Percentiles rank a stretch among this genome's conserved stretches.
phyloP scores from a whole-genome alignment of 2,113 vertebrate genomes.

The Microtus ochrogaster region DNA sequence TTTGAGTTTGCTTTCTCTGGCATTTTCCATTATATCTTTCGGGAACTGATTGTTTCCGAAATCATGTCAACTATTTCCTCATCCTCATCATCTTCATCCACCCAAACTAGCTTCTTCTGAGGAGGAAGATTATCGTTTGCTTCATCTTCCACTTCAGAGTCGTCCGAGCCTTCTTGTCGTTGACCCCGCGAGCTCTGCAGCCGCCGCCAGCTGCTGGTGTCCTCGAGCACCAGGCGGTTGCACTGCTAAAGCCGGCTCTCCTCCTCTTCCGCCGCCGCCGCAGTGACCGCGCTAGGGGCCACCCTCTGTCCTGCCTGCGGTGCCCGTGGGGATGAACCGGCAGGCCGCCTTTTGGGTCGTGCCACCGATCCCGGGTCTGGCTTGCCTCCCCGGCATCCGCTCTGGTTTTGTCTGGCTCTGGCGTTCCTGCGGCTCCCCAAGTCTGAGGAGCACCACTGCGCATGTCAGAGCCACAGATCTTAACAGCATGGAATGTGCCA shows the following conservation, averaged over 20 bases:
- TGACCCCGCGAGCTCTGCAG: slow-evolving; percentile 70
- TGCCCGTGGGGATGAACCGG: slow-evolving; percentile 62
- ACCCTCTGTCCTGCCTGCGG: slow-evolving; percentile 1
- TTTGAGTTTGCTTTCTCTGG: slow-evolving; percentile 89
- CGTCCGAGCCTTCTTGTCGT: slow-evolving; percentile 60
- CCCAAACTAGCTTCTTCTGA: slow-evolving; percentile 89
- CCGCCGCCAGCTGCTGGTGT: slow-evolving; percentile 88
- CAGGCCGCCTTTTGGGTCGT: slow-evolving; percentile 21
- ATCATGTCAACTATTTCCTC: slow-evolving; percentile 94
- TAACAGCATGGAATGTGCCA: neutral
- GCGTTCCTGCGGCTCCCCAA: slow-evolving; percentile 61
- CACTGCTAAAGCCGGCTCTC: slow-evolving; percentile 69
- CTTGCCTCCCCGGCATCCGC: neutral
- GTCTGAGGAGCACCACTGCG: slow-evolving; percentile 54
- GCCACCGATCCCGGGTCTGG: neutral
- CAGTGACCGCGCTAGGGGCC: neutral
- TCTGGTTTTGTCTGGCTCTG: neutral
- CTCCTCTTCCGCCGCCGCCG: neutral
- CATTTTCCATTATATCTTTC: slow-evolving; percentile 90
- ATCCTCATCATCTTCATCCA: slow-evolving; percentile 94
- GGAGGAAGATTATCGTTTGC: slow-evolving; percentile 13
- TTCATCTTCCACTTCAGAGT: slow-evolving; percentile 86
- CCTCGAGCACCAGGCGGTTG: slow-evolving; percentile 80
- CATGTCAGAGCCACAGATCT: neutral
- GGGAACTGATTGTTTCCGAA: slow-evolving; percentile 92